Evolutionary conservation across 2,888 invertebrate species (phyloP), one percentile per base, ranked within the genome.

Genomic region (Noctua janthe): DNA sequence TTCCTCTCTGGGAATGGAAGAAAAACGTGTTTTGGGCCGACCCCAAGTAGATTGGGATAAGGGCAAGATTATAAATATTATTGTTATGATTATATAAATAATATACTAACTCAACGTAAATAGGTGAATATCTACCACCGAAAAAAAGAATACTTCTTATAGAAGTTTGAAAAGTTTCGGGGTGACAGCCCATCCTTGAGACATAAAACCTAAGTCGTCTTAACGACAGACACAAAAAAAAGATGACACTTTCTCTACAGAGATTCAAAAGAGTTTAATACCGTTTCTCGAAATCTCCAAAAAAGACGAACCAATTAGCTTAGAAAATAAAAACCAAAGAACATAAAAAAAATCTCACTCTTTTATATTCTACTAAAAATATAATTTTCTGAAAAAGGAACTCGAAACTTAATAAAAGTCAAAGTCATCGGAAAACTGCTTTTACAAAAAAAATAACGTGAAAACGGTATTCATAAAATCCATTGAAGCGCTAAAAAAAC

Each of bases 401-500:
- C 51, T 15, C n/a, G 17, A 1, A 0, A 54, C 3, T 11, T 15
- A 29, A 69, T 82, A 62, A 72, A 72, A 43, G 8, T 29, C n/a
- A 66, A 73, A 49, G 43, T 59, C 49, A 67, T 69, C 20, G 35
- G 13, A 54, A 75, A 75, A 62, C 47, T 67, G 49, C 13, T 66
- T 20, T 59, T 71, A 54, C 23, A 76, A 73, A 35, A n/a, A 29
- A 49, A 43, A 20, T 39, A n/a, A 43, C 8, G 17, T 29, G 23
- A 39, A 76, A 76, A 15, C 5, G 6, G 20, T n/a, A 17, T 49
- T 39, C 43, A 69, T 72, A 82, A 86, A 86, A 70, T 13, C 29
- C 54, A 70, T 13, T 71, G 23, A 6, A 74, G 51, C n/a, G 29
- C 49, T 11, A 17, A 82, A 81, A 35, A 75, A 72, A 11, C 29